Base-by-base conservation (phyloP, 2,888 invertebrate genomes). In the Pterobdella sp. region DNA sequence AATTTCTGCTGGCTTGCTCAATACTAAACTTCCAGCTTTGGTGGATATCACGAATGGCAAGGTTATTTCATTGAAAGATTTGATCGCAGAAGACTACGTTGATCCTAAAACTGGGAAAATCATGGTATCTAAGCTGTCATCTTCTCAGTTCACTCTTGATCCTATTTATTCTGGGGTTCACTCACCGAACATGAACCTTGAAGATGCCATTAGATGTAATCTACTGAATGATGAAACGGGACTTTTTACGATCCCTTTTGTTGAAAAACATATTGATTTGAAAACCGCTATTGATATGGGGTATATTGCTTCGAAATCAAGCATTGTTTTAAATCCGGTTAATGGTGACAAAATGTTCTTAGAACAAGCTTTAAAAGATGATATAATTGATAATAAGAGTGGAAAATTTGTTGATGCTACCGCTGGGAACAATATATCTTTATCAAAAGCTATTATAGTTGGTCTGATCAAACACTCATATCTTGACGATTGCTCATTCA, bases 401-500 rank as follows among this genome's bases (percentile, higher is more conserved):
- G 95, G 95, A 1, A 85, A 91, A 49, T 92, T 94, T 79, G 88
- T 89, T 2, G 76, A 76, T 37, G 80, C 86, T 92, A 35, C 72
- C 35, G 34, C 72, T 84, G 85, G 49, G 82, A 83, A 76, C 88
- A 90, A 63, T 75, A 85, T 91, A 42, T 87, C 89, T 79, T 80
- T 76, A 78, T 80, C 78, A 52, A 76, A 78, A 72, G 81, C 82
- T 18, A 77, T 83, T 65, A 76, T 79, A 60, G 74, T 77, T 71
- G 79, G 80, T 14, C 73, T 82, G 22, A 77, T 83, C 36, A 79
- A 81, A 75, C 81, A 80, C 73, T 74, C 77, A 2, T 79, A 74
- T 42, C 90, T 94, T 84, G 88, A 90, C 26, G 86, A 89, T 76
- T 94, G 93, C 0, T 92, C 91, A 22, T 85, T 88, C 72, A 92